Evolutionary conservation across 2,888 invertebrate genomes (phyloP), one percentile per base, ranked within the genome.

Genomic region (Eilema caniola): DNA sequence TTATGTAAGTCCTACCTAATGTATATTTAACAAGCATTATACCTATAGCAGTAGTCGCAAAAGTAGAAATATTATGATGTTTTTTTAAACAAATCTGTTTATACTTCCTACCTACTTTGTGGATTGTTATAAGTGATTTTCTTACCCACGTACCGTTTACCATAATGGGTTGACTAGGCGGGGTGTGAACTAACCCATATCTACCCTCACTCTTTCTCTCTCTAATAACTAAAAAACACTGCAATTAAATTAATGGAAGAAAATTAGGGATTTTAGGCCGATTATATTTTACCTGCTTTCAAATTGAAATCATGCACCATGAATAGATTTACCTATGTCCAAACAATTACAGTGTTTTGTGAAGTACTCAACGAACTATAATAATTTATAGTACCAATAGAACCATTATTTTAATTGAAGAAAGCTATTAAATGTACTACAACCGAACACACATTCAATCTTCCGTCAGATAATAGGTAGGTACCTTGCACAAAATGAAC

Each of bases 401-500:
- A 68, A 33, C 25, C 10, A 23, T 28, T 25, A 62, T 62, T 70
- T 66, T 20, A 57, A 59, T 66, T 61, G 56, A 73, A 66, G 33
- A 68, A 74, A 71, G 23, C 67, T 41, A 62, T 62, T 61, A 63
- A 63, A 70, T 62, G n/a, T 62, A 37, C 61, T 62, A 31, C 68
- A 12, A 53, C 63, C 62, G 62, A 66, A 65, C 33, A 73, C 56
- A 59, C 59, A 70, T 23, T 66, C 25, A 71, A 72, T 69, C 67
- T 71, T 70, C 69, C 37, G 64, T 65, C 62, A 59, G 69, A 7
- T 2, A 70, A 76, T 71, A 73, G n/a, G n/a, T n/a, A n/a, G n/a
- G n/a, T 56, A 72, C 70, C 66, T 72, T 66, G 63, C 24, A 8
- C 20, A 47, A 57, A 74, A 73, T 78, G 74, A 70, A 70, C 78